Evolutionary conservation across 2,888 invertebrate species (phyloP).

Genomic region (Xestia sexstrigata): DNA sequence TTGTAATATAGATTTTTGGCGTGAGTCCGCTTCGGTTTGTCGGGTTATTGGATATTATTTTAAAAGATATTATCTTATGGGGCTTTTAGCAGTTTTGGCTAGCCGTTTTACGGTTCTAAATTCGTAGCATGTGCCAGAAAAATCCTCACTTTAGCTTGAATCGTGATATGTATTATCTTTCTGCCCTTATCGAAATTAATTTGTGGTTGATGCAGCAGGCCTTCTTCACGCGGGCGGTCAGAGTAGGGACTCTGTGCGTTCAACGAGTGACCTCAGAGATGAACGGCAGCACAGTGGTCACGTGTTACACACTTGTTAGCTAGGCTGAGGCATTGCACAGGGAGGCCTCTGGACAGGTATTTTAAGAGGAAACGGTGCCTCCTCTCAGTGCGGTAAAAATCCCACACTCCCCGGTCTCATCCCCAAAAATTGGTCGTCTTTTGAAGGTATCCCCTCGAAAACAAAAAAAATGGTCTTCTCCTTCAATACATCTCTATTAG

Average conservation of each 20-base stretch:
- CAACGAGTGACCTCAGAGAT: too few relatives aligned
- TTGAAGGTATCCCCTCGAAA: too few relatives aligned
- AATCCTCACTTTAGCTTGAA: not conserved
- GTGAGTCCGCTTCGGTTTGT: conserved; percentile 24
- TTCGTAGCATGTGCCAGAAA: not conserved
- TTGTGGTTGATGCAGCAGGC: not conserved
- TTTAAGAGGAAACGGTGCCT: too few relatives aligned
- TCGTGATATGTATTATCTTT: not conserved
- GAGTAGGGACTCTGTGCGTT: too few relatives aligned
- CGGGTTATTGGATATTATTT: conserved; percentile 52
- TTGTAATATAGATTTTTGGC: conserved; percentile 60
- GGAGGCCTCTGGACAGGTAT: too few relatives aligned
- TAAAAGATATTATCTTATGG: conserved; percentile 28
- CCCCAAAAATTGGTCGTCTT: too few relatives aligned
- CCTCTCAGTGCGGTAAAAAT: too few relatives aligned
- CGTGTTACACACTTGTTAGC: too few relatives aligned
- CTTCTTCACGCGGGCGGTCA: not conserved
- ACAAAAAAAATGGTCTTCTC: too few relatives aligned
- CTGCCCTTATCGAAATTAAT: not conserved
- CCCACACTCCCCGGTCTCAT: too few relatives aligned
- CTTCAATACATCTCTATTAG: not conserved
- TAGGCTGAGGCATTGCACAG: too few relatives aligned
- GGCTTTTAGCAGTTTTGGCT: not conserved
- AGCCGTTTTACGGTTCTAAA: conserved; percentile 7
- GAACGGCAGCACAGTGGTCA: too few relatives aligned